A percentile compares a stretch with the other conserved stretches of the same genome.
Evolutionary conservation across 2,888 invertebrate species (phyloP).

Genomic region (Cyaniris semiargus): DNA sequence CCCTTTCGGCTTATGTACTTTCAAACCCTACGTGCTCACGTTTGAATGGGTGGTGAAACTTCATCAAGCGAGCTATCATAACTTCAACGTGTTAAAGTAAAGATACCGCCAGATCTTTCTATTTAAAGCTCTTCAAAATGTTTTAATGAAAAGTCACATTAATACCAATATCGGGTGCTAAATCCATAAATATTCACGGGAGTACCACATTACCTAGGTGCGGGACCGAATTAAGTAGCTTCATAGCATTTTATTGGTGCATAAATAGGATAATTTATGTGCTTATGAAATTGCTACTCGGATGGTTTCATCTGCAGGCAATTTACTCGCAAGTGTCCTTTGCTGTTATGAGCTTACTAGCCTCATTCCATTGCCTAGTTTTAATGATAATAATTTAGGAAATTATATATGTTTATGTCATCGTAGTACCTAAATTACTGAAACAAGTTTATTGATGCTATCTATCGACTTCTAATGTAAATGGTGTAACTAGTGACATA

Average conservation of each 20-base stretch:
- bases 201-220: background rate
- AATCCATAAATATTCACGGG: background rate
- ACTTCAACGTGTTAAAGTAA: background rate
- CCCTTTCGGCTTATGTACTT: too few species aligned
- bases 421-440: too few species aligned
- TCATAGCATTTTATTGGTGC: constrained; percentile 48
- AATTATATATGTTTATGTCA: too few species aligned
- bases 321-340: constrained; percentile 71
- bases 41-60: background rate
- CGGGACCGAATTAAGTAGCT: constrained; percentile 34
- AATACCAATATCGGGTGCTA: constrained; percentile 4
- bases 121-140: background rate
- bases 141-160: background rate
- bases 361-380: constrained; percentile 44
- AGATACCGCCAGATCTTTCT: background rate
- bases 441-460: too few species aligned
- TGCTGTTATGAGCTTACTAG: constrained; percentile 56
- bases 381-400: background rate
- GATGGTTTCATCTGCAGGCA: constrained; percentile 60
- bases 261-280: constrained; percentile 49
- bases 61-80: background rate
- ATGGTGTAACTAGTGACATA: too few species aligned
- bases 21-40: too few species aligned
- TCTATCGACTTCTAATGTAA: too few species aligned
- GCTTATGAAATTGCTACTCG: constrained; percentile 48